Evolutionary conservation across 2,888 invertebrate genomes (phyloP).

Genomic region (Drosophila buzzatii): DNA sequence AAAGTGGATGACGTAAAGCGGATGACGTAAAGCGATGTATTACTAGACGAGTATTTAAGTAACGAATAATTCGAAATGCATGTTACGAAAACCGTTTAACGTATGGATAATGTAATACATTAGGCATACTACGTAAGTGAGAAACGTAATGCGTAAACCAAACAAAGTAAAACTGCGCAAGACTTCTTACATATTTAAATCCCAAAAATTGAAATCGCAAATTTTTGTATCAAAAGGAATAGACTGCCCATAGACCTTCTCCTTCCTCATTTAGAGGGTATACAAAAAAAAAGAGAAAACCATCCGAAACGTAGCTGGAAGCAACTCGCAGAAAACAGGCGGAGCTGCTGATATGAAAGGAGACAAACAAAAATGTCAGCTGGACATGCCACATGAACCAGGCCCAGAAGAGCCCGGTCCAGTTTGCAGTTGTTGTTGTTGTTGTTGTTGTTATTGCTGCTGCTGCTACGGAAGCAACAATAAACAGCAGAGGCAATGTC

Average conservation of each 20-base stretch:
- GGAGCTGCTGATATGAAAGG: constrained; percentile 53
- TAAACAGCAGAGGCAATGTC: constrained; percentile 48
- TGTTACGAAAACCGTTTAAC: too few relatives aligned
- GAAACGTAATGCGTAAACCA: too few relatives aligned
- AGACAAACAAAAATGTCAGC: constrained; percentile 67
- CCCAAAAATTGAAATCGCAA: too few relatives aligned
- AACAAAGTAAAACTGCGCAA: too few relatives aligned
- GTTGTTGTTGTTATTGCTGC: constrained; percentile 1
- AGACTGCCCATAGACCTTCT: not conserved
- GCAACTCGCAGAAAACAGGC: constrained; percentile 47
- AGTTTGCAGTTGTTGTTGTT: constrained; percentile 19
- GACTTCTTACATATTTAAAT: too few relatives aligned
- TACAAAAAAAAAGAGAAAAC: constrained; percentile 12
- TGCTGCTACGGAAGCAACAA: constrained; percentile 75
- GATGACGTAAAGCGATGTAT: too few relatives aligned
- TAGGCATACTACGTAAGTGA: not conserved
- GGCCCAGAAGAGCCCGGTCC: constrained; percentile 27
- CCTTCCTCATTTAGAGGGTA: not conserved
- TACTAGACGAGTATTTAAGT: too few relatives aligned
- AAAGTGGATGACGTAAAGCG: too few relatives aligned
- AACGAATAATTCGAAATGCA: too few relatives aligned
- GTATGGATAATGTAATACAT: not conserved
- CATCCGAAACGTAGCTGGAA: constrained; percentile 18
- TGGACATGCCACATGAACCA: constrained; percentile 61
- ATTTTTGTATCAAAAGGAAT: too few relatives aligned